phyloP scores from a whole-genome alignment of 1,140 invertebrate species.

The Drepana arcuata region DNA sequence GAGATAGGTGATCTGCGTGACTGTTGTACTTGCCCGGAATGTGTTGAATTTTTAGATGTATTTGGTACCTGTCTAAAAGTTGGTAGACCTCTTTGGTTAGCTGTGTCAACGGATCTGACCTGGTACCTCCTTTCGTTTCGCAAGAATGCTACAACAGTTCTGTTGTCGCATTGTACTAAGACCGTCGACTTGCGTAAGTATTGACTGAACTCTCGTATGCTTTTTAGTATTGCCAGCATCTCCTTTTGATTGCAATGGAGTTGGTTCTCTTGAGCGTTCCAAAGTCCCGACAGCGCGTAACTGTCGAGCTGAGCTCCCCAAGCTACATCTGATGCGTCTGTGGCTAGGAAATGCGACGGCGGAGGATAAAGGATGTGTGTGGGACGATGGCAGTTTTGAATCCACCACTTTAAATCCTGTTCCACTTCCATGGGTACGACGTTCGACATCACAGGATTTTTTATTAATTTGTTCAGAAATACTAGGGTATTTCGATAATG shows the following conservation, averaged over 20 bases:
- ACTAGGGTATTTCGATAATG: slow-evolving; percentile 14
- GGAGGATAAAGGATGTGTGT: slow-evolving; percentile 4
- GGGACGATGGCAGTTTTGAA: slow-evolving; percentile 7
- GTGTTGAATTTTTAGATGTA: slow-evolving; percentile 2
- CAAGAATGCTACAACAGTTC: slow-evolving; percentile 23
- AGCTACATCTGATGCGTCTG: slow-evolving; percentile 30
- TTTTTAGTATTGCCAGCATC: slow-evolving; percentile 21
- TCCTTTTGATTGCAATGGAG: slow-evolving; percentile 35
- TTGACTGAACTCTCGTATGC: not conserved
- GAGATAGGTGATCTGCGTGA: slow-evolving; percentile 5
- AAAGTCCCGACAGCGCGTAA: slow-evolving; percentile 9
- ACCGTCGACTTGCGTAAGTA: not conserved
- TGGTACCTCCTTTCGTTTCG: slow-evolving; percentile 31
- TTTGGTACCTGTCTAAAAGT: not conserved
- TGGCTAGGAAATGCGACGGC: slow-evolving; percentile 20
- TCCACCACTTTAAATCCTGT: slow-evolving; percentile 8
- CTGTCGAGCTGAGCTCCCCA: slow-evolving; percentile 33
- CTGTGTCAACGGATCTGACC: slow-evolving; percentile 19
- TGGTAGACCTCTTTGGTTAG: slow-evolving; percentile 8
- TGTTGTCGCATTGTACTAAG: slow-evolving; percentile 30
- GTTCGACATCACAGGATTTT: not conserved
- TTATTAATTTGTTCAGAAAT: not conserved
- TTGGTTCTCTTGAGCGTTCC: slow-evolving; percentile 14
- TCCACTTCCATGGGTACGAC: not conserved
- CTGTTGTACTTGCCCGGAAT: slow-evolving; percentile 17